Base-by-base conservation (phyloP, 1,140 invertebrate species). In the Sycobia sp. region DNA sequence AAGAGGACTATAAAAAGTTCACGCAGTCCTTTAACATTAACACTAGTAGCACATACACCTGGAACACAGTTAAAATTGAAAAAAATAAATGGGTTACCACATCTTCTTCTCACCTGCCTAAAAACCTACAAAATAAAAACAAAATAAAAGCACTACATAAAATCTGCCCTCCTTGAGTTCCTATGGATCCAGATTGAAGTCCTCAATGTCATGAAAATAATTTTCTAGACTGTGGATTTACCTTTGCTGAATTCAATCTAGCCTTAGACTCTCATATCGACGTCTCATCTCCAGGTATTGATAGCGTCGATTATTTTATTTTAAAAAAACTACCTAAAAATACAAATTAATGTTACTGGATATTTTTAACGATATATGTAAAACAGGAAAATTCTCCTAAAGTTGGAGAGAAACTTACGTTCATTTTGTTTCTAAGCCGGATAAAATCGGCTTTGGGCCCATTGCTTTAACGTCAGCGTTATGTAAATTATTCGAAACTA, bases 21-120 rank as follows among this genome's bases (percentile, higher is more conserved):
- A 34, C 11, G 5, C 5, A 34, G 11, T 34, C 11, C 11, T 5
- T 11, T 7, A 11, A 34, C 32, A 10, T n/a, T n/a, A n/a, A n/a
- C n/a, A n/a, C n/a, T n/a, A n/a, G n/a, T n/a, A n/a, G n/a, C n/a
- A n/a, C n/a, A 36, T 53, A 36, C 36, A n/a, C 29, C 14, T 49
- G 46, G 46, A 49, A 49, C n/a, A 49, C 23, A 8, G 10, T n/a
- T 10, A 49, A 49, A 27, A 16, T 29, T 20, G 9, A 27, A 20
- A 49, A 49, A 20, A 49, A 49, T n/a, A 25, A 29, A 25, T 49
- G 46, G 46, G 25, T 49, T 27, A 49, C 27, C 8, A 14, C n/a
- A 3, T 20, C 23, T 7, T 25, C 46, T 14, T 49, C 46, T 14
- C 25, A 49, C 25, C 3, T 49, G 3, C 4, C 46, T 2, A 14